phyloP scores from a whole-genome alignment of 1,140 invertebrate species.

The Aplysia californica region DNA sequence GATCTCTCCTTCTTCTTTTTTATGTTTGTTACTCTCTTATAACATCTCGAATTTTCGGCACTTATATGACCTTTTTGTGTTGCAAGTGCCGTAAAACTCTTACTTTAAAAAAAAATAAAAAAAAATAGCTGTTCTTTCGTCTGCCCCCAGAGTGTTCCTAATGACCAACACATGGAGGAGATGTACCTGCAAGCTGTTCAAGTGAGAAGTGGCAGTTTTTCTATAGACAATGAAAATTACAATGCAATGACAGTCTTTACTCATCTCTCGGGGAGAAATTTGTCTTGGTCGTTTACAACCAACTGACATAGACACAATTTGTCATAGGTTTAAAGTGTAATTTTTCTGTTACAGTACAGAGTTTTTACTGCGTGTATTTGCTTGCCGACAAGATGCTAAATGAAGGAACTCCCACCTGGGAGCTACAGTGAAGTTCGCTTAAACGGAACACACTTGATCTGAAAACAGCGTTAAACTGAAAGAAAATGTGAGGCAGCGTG shows the following conservation, averaged over 20 bases:
- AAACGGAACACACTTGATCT: too few species aligned
- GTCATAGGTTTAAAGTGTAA: not conserved
- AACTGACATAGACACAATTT: not conserved
- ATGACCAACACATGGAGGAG: conserved; percentile 41
- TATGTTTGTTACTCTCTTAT: not conserved
- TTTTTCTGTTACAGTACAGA: not conserved
- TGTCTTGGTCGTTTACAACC: not conserved
- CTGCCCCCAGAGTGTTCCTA: conserved; percentile 36
- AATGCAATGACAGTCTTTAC: not conserved
- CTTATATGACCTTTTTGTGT: not conserved
- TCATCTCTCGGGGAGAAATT: not conserved
- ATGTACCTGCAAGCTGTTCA: conserved; percentile 49
- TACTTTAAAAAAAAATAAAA: not conserved
- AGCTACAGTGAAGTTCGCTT: too few species aligned
- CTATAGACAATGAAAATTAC: not conserved
- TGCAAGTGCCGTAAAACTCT: not conserved
- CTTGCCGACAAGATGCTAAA: too few species aligned
- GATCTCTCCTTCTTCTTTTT: too few species aligned
- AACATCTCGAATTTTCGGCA: not conserved
- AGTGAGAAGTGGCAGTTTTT: conserved; percentile 23
- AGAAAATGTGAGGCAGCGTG: too few species aligned
- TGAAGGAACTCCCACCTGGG: too few species aligned
- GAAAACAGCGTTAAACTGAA: too few species aligned
- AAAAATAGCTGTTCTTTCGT: not conserved
- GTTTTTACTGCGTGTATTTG: not conserved